Evolutionary conservation across 2,113 vertebrate species (phyloP).

Genomic region (Mugil cephalus): DNA sequence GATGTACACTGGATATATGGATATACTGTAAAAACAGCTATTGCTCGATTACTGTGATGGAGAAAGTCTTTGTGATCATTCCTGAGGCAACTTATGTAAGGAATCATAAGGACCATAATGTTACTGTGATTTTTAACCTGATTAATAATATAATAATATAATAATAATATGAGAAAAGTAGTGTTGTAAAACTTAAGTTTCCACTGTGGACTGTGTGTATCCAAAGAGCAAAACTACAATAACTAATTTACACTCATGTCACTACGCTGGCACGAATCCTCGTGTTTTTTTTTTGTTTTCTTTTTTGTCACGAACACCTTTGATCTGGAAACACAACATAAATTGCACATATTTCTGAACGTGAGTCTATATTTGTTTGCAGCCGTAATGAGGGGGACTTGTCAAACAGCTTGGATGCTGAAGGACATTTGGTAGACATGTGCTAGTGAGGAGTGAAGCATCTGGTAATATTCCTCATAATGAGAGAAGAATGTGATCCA

Average conservation of each 20-base stretch:
- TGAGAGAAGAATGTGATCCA: not conserved
- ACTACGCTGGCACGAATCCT: not conserved
- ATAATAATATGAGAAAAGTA: too few relatives aligned
- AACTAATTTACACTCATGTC: not conserved
- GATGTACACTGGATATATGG: too few relatives aligned
- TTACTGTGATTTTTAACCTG: too few relatives aligned
- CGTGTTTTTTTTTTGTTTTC: too few relatives aligned
- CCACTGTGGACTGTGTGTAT: not conserved
- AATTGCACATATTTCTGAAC: not conserved
- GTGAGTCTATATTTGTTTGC: not conserved
- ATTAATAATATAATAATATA: too few relatives aligned
- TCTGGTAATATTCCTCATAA: constrained; percentile 29
- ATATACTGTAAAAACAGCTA: too few relatives aligned
- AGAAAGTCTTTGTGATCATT: too few relatives aligned
- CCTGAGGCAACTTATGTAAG: too few relatives aligned
- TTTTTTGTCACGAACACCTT: not conserved
- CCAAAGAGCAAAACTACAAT: not conserved
- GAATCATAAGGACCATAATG: too few relatives aligned
- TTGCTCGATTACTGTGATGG: too few relatives aligned
- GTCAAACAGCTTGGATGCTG: not conserved
- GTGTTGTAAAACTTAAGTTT: too few relatives aligned
- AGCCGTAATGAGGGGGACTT: not conserved
- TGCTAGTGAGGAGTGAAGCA: constrained; percentile 13
- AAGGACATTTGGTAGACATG: constrained; percentile 40
- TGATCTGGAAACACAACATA: not conserved